These are phyloP conservation scores for Ctenopoma kingsleyae DNA, from an alignment of 2,797 vertebrate species.

Conservation along the genomic window DNA sequence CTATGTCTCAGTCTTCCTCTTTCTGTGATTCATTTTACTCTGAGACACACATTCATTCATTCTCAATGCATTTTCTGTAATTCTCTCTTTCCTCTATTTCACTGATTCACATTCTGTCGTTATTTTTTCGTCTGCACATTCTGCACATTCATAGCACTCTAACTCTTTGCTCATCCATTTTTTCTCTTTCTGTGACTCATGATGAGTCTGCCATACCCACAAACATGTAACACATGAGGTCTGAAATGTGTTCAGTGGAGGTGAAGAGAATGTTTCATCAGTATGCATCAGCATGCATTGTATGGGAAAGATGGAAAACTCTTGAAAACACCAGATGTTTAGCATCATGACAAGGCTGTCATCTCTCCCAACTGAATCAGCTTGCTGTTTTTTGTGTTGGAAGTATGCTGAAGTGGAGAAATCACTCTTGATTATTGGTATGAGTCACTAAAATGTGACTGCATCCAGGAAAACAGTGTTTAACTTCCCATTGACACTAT, in stretches of 20 bases:
- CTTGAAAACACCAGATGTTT: constrained; percentile 55
- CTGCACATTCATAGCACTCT: constrained; percentile 7
- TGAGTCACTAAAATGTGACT: constrained; percentile 45
- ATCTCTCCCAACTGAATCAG: constrained; percentile 46
- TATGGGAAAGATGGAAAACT: constrained; percentile 2
- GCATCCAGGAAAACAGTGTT: constrained; percentile 45
- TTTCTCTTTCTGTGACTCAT: constrained; percentile 16
- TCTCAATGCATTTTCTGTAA: constrained; percentile 20
- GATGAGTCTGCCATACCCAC: neutral
- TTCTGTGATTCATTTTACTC: constrained; percentile 23
- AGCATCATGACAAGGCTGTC: constrained; percentile 46
- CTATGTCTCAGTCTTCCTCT: neutral
- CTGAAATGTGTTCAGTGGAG: constrained; percentile 15
- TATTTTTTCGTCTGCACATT: neutral
- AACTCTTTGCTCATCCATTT: neutral
- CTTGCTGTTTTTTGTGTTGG: constrained; percentile 43
- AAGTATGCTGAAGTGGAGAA: constrained; percentile 25
- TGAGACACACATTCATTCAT: constrained; percentile 5
- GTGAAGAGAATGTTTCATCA: constrained; percentile 27
- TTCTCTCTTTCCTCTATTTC: neutral
- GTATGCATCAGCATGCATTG: constrained; percentile 21
- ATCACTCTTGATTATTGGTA: constrained; percentile 32
- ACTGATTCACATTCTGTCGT: neutral
- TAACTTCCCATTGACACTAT: constrained; percentile 14
- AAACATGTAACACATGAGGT: constrained; percentile 19